These are phyloP conservation scores for Petrocephalus microphthalmus DNA, from an alignment of 2,113 vertebrate species.

Conservation along the genomic window DNA sequence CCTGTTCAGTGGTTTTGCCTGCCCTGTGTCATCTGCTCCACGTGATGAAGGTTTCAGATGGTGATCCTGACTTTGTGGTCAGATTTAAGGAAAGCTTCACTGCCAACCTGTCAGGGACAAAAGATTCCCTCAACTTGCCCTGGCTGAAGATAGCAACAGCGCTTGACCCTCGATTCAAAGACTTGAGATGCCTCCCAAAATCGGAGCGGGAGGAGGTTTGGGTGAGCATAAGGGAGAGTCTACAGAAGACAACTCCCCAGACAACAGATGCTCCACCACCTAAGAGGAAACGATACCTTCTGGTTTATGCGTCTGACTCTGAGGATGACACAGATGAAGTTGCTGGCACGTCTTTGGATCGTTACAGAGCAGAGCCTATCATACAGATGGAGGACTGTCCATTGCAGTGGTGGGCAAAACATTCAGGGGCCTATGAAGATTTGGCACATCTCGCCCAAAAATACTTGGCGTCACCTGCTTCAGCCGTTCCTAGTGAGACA, in stretches of 20 bases:
- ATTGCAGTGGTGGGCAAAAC: constrained; percentile 20
- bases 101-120: not conserved
- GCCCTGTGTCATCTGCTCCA: constrained; percentile 25
- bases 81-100: not conserved
- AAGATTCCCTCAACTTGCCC: not conserved
- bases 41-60: constrained; percentile 7
- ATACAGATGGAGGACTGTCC: not conserved
- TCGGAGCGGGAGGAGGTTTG: not conserved
- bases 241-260: not conserved
- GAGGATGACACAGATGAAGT: constrained; percentile 5
- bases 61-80: constrained; percentile 15
- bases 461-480: not conserved
- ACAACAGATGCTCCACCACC: constrained; percentile 7
- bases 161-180: not conserved
- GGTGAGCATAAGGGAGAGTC: not conserved
- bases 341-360: not conserved
- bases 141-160: not conserved
- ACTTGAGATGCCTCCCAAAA: not conserved
- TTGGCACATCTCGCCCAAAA: constrained; percentile 14
- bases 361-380: constrained; percentile 18
- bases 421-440: not conserved
- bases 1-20: constrained; percentile 28
- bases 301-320: constrained; percentile 19
- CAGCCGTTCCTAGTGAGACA: not conserved
- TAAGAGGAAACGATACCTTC: constrained; percentile 9